Evolutionary conservation across 2,113 vertebrate species (phyloP).

Genomic region (Oryzias melastigma): DNA sequence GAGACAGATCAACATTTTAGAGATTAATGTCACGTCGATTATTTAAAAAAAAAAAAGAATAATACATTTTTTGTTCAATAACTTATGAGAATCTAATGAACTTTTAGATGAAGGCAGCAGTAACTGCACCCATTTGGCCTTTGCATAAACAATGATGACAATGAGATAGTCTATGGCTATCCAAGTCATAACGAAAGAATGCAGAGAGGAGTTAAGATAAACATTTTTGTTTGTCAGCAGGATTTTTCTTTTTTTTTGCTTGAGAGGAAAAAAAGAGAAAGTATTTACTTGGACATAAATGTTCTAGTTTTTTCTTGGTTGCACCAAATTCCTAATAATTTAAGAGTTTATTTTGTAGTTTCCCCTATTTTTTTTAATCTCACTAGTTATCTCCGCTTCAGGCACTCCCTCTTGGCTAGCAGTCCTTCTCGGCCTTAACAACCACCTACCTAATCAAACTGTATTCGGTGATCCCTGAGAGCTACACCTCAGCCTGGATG

Average conservation of each 20-base stretch:
- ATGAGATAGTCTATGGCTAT: constrained; percentile 30
- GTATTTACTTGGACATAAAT: too few relatives aligned
- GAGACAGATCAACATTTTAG: constrained; percentile 6
- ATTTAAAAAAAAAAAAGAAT: constrained; percentile 5
- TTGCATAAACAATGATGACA: constrained; percentile 28
- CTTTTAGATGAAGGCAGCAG: constrained; percentile 7
- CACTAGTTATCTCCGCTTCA: constrained; percentile 14
- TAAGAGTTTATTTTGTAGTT: neutral
- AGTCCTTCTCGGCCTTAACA: neutral
- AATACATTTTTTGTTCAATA: too few relatives aligned
- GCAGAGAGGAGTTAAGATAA: constrained; percentile 43
- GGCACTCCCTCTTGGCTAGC: constrained; percentile 15
- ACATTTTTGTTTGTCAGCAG: constrained; percentile 43
- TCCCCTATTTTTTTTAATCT: neutral
- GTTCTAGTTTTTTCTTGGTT: too few relatives aligned
- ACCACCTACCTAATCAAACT: neutral
- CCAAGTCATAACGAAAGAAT: constrained; percentile 54
- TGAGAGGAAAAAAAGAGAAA: too few relatives aligned
- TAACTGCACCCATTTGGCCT: constrained; percentile 4
- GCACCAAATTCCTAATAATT: too few relatives aligned
- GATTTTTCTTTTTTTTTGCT: neutral
- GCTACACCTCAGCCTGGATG: neutral
- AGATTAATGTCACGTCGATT: constrained; percentile 27
- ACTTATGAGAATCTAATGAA: neutral
- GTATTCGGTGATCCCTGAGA: neutral